Conservation (phyloP, 2,888 invertebrate genomes). For the Apotomis turbidana region DNA sequence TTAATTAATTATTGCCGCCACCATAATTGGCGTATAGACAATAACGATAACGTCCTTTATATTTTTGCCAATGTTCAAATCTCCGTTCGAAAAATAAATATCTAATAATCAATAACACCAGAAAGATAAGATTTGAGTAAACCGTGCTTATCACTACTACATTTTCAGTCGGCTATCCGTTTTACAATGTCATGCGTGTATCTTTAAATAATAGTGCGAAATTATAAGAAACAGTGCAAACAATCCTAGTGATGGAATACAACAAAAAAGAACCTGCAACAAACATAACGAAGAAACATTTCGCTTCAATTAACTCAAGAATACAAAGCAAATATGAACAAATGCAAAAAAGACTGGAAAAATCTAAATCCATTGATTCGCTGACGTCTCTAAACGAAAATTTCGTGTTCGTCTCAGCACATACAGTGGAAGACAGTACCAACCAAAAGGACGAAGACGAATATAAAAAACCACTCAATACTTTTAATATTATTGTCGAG, state of each 20-base stretch:
- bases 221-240: constrained; percentile 35
- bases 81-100: constrained; percentile 46
- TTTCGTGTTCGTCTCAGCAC: constrained; percentile 46
- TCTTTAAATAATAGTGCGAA: constrained; percentile 21
- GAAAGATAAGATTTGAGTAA: constrained; percentile 58
- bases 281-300: constrained; percentile 56
- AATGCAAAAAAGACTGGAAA: constrained; percentile 72
- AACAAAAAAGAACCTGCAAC: constrained; percentile 47
- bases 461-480: constrained; percentile 41
- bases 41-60: constrained; percentile 5
- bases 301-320: constrained; percentile 66
- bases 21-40: constrained; percentile 2
- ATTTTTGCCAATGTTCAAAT: constrained; percentile 20
- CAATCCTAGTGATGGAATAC: constrained; percentile 53
- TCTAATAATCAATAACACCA: constrained; percentile 65
- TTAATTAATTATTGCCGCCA: background rate
- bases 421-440: constrained; percentile 51
- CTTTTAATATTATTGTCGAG: constrained; percentile 52
- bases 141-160: constrained; percentile 26
- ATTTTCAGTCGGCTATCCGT: constrained; percentile 28
- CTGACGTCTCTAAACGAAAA: constrained; percentile 58
- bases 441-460: constrained; percentile 51
- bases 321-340: constrained; percentile 72
- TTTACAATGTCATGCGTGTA: background rate
- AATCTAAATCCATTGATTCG: constrained; percentile 71